These are phyloP conservation scores for Xenus cinereus DNA, from an alignment of 2,113 vertebrate genomes.

Conservation along the genomic window DNA sequence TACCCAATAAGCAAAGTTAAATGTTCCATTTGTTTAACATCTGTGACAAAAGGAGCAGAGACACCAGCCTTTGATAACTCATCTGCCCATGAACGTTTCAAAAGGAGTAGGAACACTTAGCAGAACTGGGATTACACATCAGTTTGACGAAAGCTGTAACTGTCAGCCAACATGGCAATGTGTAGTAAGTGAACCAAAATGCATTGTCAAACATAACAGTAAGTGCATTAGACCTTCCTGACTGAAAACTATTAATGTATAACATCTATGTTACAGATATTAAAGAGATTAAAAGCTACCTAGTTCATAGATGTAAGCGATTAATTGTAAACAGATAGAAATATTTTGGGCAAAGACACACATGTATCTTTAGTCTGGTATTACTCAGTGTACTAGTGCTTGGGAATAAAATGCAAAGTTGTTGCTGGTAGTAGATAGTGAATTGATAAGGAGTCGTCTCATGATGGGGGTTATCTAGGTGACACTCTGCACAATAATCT, in stretches of 20 bases:
- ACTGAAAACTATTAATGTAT: neutral
- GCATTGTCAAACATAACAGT: fast-evolving
- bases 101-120: neutral
- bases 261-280: neutral
- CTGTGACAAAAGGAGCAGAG: neutral
- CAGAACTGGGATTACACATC: neutral
- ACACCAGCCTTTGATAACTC: neutral
- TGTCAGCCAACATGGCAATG: fast-evolving
- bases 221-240: neutral
- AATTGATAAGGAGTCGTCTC: neutral
- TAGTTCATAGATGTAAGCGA: neutral
- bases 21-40: neutral
- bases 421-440: neutral
- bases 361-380: fast-evolving
- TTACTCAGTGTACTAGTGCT: neutral
- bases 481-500: neutral
- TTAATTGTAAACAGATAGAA: neutral
- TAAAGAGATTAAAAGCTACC: neutral
- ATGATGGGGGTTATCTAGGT: neutral
- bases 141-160: neutral
- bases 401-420: neutral
- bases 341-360: neutral
- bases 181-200: neutral
- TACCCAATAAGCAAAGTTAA: neutral
- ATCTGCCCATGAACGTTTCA: neutral